phyloP scores from a whole-genome alignment of 2,888 invertebrate species.

The Eupelmus urozonus region DNA sequence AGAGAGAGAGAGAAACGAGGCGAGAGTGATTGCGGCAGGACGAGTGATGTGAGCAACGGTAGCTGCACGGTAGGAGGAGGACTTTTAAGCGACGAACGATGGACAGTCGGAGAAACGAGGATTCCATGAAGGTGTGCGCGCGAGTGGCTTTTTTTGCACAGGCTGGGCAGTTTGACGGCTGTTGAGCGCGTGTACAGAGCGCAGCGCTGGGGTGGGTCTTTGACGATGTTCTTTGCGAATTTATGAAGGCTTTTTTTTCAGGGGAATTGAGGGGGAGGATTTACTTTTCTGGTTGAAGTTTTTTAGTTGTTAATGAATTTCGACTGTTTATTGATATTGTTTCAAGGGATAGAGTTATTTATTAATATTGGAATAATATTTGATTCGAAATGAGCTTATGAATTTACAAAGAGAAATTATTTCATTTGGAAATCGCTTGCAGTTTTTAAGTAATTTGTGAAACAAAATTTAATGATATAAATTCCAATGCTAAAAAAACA shows the following conservation, averaged over 20 bases:
- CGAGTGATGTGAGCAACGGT: constrained; percentile 48
- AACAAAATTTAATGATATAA: too few relatives aligned
- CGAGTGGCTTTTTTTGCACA: constrained; percentile 18
- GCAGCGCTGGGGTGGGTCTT: background rate
- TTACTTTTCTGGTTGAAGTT: too few relatives aligned
- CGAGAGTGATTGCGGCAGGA: constrained; percentile 52
- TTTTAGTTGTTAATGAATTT: too few relatives aligned
- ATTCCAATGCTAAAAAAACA: too few relatives aligned
- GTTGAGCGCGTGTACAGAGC: background rate
- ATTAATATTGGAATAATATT: too few relatives aligned
- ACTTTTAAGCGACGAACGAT: constrained; percentile 58
- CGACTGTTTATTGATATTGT: too few relatives aligned
- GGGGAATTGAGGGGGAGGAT: background rate
- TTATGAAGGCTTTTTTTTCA: background rate
- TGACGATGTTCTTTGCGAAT: background rate
- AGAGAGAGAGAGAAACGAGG: constrained; percentile 55
- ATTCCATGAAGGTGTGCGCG: constrained; percentile 6
- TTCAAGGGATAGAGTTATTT: too few relatives aligned
- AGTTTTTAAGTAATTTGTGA: too few relatives aligned
- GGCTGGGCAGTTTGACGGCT: constrained; percentile 5
- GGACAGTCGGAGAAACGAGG: constrained; percentile 50
- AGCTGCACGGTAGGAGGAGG: constrained; percentile 45
- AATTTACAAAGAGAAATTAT: too few relatives aligned
- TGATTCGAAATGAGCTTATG: too few relatives aligned
- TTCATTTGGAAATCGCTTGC: too few relatives aligned